Evolutionary conservation across 2,888 invertebrate genomes (phyloP), one percentile per base, ranked within the genome.

Genomic region (Lysandra coridon): DNA sequence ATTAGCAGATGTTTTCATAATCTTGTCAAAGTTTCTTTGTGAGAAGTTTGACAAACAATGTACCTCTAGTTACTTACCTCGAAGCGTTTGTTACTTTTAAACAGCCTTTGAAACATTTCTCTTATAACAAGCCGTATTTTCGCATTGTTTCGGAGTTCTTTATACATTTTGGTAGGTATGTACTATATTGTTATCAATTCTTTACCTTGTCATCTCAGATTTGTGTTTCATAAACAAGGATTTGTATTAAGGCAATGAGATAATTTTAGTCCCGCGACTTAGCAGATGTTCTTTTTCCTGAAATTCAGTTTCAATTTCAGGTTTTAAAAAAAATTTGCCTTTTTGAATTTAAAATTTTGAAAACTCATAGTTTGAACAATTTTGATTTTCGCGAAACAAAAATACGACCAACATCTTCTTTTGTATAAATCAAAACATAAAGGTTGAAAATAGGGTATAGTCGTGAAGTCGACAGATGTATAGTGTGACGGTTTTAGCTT

Each of bases 1-100:
- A 79, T 79, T 79, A 79, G 75, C 64, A 64, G 62, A 73, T 78
- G 78, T 73, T 75, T 17, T 49, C 7, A 49, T 79, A 79, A 79
- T 57, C 49, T 79, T 62, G 75, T 75, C 75, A 49, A 79, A 79
- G 62, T 75, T 79, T 75, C 74, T 76, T 75, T 60, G 75, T 79
- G 44, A 49, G 60, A 79, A 79, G 75, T 79, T 74, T 73, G 69
- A 14, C 75, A 60, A 79, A 79, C 75, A 79, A 62, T 44, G 60
- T 12, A 49, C 10, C 49, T 49, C 10, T 12, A 49, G 49, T 10
- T 40, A 44, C 75, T 10, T 74, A 62, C 62, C 33, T 44, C 60
- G 30, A 73, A 75, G 60, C 62, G 62, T 37, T 62, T 64, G 53
- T 73, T 53, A 73, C 73, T 78, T 76, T 53, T 30, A 23, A 76